Conservation (phyloP, 2,113 vertebrate genomes). For the Catagonus wagneri region DNA sequence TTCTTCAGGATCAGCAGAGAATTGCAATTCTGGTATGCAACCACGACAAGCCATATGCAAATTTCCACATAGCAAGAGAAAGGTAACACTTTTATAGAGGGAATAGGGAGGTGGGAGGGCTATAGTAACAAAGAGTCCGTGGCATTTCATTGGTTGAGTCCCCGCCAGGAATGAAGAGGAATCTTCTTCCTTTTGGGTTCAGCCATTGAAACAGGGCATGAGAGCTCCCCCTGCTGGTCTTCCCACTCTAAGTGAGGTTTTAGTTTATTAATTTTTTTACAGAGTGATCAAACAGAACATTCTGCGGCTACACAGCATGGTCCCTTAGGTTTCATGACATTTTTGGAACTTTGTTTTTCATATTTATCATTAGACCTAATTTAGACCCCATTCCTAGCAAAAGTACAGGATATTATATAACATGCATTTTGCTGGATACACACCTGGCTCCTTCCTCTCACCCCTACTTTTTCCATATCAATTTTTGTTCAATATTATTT, state of each 20-base stretch:
- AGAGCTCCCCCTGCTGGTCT: background rate
- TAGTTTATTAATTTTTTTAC: background rate
- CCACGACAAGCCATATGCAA: background rate
- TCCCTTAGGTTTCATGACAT: background rate
- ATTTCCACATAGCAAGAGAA: background rate
- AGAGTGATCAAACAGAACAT: background rate
- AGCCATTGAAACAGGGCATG: background rate
- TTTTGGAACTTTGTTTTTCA: constrained; percentile 4
- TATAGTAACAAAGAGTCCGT: background rate
- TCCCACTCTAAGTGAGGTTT: background rate
- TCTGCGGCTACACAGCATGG: background rate
- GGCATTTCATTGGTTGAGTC: background rate
- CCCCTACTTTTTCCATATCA: background rate
- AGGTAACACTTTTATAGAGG: background rate
- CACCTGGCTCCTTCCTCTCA: background rate
- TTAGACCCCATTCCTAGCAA: background rate
- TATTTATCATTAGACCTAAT: background rate
- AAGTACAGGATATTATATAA: background rate
- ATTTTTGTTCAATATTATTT: background rate
- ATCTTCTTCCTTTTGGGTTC: background rate
- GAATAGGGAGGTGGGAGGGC: background rate
- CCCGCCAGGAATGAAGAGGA: background rate
- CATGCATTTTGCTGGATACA: background rate
- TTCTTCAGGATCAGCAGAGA: background rate
- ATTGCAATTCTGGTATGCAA: background rate